Evolutionary conservation across 2,797 vertebrate genomes (phyloP).

Genomic region (Megaceryle alcyon): DNA sequence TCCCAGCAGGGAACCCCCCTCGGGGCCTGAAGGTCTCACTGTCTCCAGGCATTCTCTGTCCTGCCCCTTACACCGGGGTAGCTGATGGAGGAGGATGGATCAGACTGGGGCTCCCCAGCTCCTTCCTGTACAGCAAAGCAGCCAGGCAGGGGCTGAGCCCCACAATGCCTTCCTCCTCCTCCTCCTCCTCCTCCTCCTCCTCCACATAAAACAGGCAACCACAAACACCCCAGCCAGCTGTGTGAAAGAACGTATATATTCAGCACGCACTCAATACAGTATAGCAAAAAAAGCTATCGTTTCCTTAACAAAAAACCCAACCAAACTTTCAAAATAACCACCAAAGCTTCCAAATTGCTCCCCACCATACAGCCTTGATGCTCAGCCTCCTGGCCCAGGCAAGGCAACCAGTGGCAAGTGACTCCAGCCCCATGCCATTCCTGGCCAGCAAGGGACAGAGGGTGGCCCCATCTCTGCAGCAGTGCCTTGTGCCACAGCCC

Average conservation of each 20-base stretch:
- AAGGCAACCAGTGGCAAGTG: neutral
- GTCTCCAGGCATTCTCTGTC: neutral
- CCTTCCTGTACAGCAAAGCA: neutral
- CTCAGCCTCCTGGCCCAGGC: neutral
- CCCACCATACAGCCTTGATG: neutral
- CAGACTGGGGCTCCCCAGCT: neutral
- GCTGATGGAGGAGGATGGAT: neutral
- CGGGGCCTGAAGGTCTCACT: fast-evolving
- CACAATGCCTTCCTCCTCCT: neutral
- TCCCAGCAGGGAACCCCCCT: neutral
- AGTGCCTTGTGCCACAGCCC: fast-evolving
- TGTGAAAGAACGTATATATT: conserved; percentile 63
- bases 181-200: neutral
- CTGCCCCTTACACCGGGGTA: neutral
- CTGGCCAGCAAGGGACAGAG: neutral
- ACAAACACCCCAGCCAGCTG: conserved; percentile 58
- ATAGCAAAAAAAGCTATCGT: conserved; percentile 56
- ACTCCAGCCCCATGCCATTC: fast-evolving
- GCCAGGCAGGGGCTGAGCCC: neutral
- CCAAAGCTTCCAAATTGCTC: neutral
- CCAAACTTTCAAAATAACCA: neutral
- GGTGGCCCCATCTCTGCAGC: neutral
- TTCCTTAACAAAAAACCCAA: neutral
- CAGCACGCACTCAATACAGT: conserved; percentile 59
- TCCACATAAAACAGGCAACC: conserved; percentile 8